Percentiles rank a stretch among this genome's conserved stretches.
Evolutionary conservation across 37 sponge, comb jelly and placozoan species (phyloP).

Genomic region (Beroe forskalii): DNA sequence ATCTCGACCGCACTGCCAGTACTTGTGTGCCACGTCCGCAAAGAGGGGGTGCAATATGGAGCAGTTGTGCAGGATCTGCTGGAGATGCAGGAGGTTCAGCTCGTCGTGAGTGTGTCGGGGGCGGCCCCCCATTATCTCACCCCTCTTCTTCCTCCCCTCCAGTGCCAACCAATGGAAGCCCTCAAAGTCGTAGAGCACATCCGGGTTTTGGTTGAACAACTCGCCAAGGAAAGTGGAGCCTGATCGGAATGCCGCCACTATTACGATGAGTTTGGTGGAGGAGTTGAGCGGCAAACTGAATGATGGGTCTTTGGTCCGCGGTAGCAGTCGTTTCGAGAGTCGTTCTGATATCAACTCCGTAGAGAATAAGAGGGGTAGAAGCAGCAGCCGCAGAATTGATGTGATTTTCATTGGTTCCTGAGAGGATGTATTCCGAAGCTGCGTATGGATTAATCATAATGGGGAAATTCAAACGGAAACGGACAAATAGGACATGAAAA

Average conservation of each 20-base stretch:
- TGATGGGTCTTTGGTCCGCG: neutral
- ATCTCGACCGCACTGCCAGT: constrained; percentile 8
- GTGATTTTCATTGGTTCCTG: too few species aligned
- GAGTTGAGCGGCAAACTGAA: neutral
- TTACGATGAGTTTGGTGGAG: neutral
- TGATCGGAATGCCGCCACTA: constrained; percentile 39
- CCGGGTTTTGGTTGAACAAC: constrained; percentile 48
- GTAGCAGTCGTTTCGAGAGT: neutral
- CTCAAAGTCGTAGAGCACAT: constrained; percentile 45
- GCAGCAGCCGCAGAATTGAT: too few species aligned
- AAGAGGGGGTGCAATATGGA: neutral
- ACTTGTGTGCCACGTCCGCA: neutral
- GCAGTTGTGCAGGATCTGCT: constrained; percentile 38
- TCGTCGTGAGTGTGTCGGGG: constrained; percentile 40
- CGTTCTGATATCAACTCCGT: too few species aligned
- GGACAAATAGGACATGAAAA: too few species aligned
- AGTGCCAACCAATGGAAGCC: neutral
- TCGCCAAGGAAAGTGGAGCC: constrained; percentile 51
- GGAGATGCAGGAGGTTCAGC: neutral
- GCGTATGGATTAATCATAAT: too few species aligned
- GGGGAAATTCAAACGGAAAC: too few species aligned
- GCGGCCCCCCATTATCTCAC: neutral
- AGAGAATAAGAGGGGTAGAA: too few species aligned
- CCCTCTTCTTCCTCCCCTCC: neutral
- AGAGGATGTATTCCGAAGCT: too few species aligned